Base-by-base conservation (phyloP, 2,888 invertebrate genomes). In the Bellardia bayeri region DNA sequence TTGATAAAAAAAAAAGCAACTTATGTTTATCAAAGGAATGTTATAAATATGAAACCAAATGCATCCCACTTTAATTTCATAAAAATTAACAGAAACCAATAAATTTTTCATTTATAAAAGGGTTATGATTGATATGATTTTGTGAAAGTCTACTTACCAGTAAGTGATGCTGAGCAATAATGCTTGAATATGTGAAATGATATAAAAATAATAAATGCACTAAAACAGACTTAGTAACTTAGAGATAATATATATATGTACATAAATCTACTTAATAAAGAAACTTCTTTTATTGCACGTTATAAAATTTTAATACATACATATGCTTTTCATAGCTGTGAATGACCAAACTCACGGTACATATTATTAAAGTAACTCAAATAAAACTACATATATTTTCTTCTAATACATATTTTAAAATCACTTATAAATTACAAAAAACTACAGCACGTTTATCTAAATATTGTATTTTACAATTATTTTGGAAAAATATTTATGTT, bases 81-180 rank as follows among this genome's bases (percentile, higher is more conserved):
- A 14, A 51, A 30, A 69, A 68, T 8, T 23, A 23, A 56, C 3
- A 56, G 58, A 58, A 54, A 81, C 30, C 3, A 68, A 58, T 33
- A 64, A 63, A 63, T 51, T 37, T 40, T 58, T 61, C 3, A 56
- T 56, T 66, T 54, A 45, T 16, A 16, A 68, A 68, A 69, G 68
- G 82, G 75, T 76, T 76, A 82, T 82, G 82, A 82, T 82, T 82
- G 82, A 82, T 82, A 33, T 6, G 23, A 66, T 11, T 75, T 54
- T 13, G 42, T 23, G 7, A n/a, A 37, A 45, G 16, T 42, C 33
- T 16, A 61, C 61, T 54, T 14, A 49, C 75, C 61, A 49, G 42
- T 56, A 49, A 56, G 56, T 23, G 56, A 16, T 45, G 8, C 4
- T 56, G 8, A 40, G 51, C 8, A 30, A 30, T 30, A 23, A 23